Percentiles rank a stretch among this genome's conserved stretches.
Conservation (phyloP, 2,888 invertebrate species). For the Nomada ferruginata region DNA sequence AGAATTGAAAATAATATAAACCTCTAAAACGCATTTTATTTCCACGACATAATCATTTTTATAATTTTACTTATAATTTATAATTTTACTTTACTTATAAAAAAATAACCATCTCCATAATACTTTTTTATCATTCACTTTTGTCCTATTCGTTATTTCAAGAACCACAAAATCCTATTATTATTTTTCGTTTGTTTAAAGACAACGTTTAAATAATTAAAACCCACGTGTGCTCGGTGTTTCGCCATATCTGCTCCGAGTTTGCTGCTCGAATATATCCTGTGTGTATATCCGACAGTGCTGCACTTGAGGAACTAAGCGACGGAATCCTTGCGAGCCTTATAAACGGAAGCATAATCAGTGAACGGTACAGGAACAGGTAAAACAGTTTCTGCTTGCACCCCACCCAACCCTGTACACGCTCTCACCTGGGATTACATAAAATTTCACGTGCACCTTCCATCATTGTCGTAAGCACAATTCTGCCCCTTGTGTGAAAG, state of each 20-base stretch:
- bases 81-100: too few relatives aligned
- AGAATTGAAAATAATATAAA: not conserved
- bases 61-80: too few relatives aligned
- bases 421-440: slow-evolving; percentile 61
- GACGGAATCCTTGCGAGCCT: slow-evolving; percentile 66
- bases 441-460: slow-evolving; percentile 48
- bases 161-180: not conserved
- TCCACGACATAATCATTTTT: too few relatives aligned
- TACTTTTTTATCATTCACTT: not conserved
- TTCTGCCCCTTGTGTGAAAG: not conserved
- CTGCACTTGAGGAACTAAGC: slow-evolving; percentile 68
- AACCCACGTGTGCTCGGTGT: slow-evolving; percentile 60
- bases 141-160: not conserved
- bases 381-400: slow-evolving; percentile 58
- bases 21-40: too few relatives aligned
- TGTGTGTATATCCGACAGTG: slow-evolving; percentile 33
- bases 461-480: slow-evolving; percentile 51
- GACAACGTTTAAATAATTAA: not conserved
- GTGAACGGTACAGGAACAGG: slow-evolving; percentile 69
- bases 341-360: slow-evolving; percentile 79
- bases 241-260: slow-evolving; percentile 44
- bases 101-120: too few relatives aligned
- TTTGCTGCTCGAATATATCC: not conserved
- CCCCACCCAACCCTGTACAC: slow-evolving; percentile 52
- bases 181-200: not conserved